Conservation (phyloP, 2,113 vertebrate genomes). For the Zosterops borbonicus region DNA sequence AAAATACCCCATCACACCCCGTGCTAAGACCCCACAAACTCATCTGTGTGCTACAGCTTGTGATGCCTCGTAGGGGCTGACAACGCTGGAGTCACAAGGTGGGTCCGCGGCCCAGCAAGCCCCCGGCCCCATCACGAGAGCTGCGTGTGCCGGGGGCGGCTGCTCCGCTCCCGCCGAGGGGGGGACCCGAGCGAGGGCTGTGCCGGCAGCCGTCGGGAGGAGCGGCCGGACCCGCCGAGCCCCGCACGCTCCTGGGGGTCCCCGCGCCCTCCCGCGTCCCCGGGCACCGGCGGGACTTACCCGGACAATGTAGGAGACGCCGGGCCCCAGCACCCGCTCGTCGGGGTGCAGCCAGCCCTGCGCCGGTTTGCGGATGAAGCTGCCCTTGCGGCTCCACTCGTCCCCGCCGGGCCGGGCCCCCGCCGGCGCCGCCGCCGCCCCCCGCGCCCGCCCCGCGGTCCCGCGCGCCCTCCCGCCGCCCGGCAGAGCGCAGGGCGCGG, state of each 20-base stretch:
- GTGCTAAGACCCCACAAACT: neutral
- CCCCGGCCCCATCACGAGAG: neutral
- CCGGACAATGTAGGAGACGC: slow-evolving; percentile 91
- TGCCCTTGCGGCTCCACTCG: slow-evolving; percentile 87
- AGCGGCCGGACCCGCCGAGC: neutral
- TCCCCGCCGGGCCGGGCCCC: slow-evolving; percentile 75
- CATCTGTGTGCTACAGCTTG: neutral
- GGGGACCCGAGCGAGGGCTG: neutral
- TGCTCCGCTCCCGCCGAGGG: neutral
- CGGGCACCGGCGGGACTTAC: slow-evolving; percentile 73
- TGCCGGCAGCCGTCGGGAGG: neutral
- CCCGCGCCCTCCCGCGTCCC: neutral
- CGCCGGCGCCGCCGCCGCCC: neutral
- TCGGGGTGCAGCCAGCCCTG: slow-evolving; percentile 95
- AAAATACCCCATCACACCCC: fast-evolving
- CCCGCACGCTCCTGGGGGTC: neutral
- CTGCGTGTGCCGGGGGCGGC: neutral
- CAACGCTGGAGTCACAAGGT: no score
- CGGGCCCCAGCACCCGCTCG: slow-evolving; percentile 86
- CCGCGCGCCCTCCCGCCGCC: no score
- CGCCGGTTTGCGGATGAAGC: slow-evolving; percentile 94
- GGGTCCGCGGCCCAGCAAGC: neutral
- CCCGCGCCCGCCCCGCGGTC: no score
- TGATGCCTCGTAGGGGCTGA: neutral
- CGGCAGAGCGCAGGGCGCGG: no score